Evolutionary conservation across 2,888 invertebrate species (phyloP), one percentile per base, ranked within the genome.

Genomic region (Glaucopsyche alexis): DNA sequence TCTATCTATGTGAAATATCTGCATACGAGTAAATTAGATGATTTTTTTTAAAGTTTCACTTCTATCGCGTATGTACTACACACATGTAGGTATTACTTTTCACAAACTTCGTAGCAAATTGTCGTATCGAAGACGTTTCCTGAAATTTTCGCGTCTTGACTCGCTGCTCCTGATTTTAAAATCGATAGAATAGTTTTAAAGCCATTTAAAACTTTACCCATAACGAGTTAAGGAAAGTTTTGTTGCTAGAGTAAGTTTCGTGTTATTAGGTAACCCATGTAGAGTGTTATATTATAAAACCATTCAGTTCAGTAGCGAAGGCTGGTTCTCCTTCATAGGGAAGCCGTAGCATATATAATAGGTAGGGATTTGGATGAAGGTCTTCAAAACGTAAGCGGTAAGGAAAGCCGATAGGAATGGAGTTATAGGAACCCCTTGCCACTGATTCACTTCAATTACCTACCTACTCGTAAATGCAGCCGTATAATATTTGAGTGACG

Each of bases 101-200:
- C 11, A 7, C 11, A 29, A 60, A 29, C 13, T 29, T 29, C 60
- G 6, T 1, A 13, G 29, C 13, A 13, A 60, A 11, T 42, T 29
- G 13, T 2, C 29, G 60, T 19, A 19, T 29, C 29, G 29, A 60
- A 29, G 60, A 60, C 7, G 60, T 14, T 60, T 29, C 29, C 11
- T 38, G 29, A 29, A 60, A 60, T 60, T 60, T 60, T 14, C 60
- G 55, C 9, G 29, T 55, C 52, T 55, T 9, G 8, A 13, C 42
- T 66, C 66, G 42, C 7, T 66, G 42, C 13, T 66, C n/a, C 16
- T 42, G 66, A 66, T 66, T 69, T 69, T 49, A 47, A 69, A 69
- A 69, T 69, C 69, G 69, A 69, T 69, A 69, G 69, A 69, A 69
- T 69, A 69, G 69, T 69, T 69, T 49, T 47, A 69, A 69, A 69